These are phyloP conservation scores for Chlorops oryzae DNA, from an alignment of 1,140 invertebrate genomes.

Conservation along the genomic window DNA sequence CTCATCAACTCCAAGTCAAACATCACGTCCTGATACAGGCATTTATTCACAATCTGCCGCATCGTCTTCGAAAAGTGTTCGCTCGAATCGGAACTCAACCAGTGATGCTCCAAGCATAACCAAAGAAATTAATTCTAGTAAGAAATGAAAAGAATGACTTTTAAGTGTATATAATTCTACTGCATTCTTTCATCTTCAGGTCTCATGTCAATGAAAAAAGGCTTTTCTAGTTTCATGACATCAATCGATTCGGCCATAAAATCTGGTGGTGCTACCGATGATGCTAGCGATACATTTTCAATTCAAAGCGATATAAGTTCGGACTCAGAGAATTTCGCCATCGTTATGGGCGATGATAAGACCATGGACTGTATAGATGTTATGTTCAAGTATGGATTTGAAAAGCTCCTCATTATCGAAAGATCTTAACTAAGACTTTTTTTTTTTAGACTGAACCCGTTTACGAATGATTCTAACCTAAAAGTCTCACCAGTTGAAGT, in stretches of 20 bases:
- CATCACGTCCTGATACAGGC: conserved; percentile 45
- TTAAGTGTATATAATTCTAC: conserved; percentile 1
- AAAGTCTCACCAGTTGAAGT: conserved; percentile 61
- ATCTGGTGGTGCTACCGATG: conserved; percentile 58
- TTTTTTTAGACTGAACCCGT: conserved; percentile 38
- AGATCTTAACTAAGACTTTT: neutral
- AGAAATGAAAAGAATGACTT: neutral
- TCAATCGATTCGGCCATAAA: conserved; percentile 73
- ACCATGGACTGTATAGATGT: conserved; percentile 59
- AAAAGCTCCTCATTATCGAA: neutral
- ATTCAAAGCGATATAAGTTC: conserved; percentile 71
- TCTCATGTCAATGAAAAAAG: conserved; percentile 70
- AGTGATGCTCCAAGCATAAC: conserved; percentile 37
- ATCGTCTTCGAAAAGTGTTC: conserved; percentile 40
- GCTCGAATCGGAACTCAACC: conserved; percentile 20
- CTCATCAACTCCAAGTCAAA: conserved; percentile 39
- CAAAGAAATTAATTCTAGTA: conserved; percentile 40
- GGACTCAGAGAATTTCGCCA: conserved; percentile 70
- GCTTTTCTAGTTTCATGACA: conserved; percentile 70
- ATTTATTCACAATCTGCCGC: conserved; percentile 43
- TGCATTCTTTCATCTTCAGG: conserved; percentile 43
- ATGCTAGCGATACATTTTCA: conserved; percentile 63
- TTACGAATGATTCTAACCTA: conserved; percentile 47
- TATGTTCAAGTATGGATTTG: conserved; percentile 51
- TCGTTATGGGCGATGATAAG: conserved; percentile 60